These are phyloP conservation scores for Cladorhizidae sp. DNA, from an alignment of 37 sponge, comb jelly and placozoan species.

Conservation along the genomic window DNA sequence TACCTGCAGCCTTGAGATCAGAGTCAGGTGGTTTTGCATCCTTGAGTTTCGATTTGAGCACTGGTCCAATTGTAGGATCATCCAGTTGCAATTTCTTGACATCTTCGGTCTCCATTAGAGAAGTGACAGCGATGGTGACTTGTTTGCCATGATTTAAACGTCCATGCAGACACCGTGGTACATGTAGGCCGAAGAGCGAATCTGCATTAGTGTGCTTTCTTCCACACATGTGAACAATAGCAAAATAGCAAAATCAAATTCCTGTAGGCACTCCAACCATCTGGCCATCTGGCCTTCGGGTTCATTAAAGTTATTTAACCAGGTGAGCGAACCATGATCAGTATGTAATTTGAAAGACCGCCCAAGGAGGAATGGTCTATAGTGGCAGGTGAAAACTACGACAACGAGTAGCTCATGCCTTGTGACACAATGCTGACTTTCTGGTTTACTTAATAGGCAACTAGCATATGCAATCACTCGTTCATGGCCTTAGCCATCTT, in stretches of 20 bases:
- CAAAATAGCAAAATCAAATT: conserved; percentile 3
- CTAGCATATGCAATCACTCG: not conserved
- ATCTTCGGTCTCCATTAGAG: not conserved
- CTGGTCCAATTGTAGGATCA: not conserved
- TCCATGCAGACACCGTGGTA: not conserved
- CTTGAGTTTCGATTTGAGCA: not conserved
- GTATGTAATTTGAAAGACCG: not conserved
- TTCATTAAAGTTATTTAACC: conserved; percentile 24
- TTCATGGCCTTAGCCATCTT: not conserved
- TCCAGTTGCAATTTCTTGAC: not conserved
- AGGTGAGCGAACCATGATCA: conserved; percentile 15
- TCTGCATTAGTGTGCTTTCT: not conserved
- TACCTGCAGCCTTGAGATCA: not conserved
- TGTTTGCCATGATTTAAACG: not conserved
- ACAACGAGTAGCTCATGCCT: not conserved
- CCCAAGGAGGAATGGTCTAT: conserved; percentile 1
- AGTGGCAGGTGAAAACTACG: not conserved
- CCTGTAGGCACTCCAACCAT: conserved; percentile 13
- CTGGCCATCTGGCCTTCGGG: conserved; percentile 22
- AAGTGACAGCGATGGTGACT: not conserved
- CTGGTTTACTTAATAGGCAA: not conserved
- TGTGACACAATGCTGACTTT: not conserved
- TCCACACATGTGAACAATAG: not conserved
- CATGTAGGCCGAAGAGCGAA: not conserved
- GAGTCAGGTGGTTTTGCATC: not conserved